Percentiles rank a stretch among this genome's conserved stretches.
These are phyloP conservation scores for Holothuria leucospilota DNA, from an alignment of 53 echinoderm and acorn worm genomes.

Conservation along the genomic window DNA sequence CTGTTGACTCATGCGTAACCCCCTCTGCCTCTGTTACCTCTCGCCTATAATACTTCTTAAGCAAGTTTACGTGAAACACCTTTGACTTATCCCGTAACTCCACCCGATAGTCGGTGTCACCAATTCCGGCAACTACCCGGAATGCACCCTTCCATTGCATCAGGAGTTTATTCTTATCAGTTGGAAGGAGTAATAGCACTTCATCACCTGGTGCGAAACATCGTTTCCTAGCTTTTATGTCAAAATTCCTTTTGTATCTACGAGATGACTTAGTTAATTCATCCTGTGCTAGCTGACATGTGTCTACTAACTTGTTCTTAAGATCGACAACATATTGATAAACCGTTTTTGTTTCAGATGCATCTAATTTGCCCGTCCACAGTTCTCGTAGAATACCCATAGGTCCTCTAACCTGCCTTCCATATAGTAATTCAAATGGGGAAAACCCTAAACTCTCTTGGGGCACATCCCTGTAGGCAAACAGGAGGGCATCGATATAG, in stretches of 20 bases:
- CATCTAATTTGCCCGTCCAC: background rate
- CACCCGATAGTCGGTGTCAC: slow-evolving; percentile 40
- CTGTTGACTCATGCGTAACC: no score
- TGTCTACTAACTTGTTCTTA: background rate
- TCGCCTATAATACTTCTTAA: slow-evolving; percentile 46
- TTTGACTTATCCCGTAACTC: slow-evolving; percentile 45
- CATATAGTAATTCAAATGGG: slow-evolving; percentile 44
- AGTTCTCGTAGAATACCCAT: background rate
- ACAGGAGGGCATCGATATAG: slow-evolving; percentile 34
- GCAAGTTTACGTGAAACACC: slow-evolving; percentile 58
- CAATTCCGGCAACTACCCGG: slow-evolving; percentile 35
- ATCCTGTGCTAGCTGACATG: slow-evolving; percentile 26
- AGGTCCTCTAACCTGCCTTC: slow-evolving; percentile 13
- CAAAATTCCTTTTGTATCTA: slow-evolving; percentile 37
- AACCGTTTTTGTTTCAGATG: slow-evolving; percentile 19
- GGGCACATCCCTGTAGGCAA: slow-evolving; percentile 17
- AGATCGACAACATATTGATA: slow-evolving; percentile 46
- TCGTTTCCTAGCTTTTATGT: slow-evolving; percentile 46
- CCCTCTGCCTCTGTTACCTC: background rate
- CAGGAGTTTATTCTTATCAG: slow-evolving; percentile 51
- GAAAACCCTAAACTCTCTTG: slow-evolving; percentile 39
- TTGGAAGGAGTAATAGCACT: slow-evolving; percentile 65
- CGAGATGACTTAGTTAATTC: background rate
- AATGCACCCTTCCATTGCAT: slow-evolving; percentile 74
- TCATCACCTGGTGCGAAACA: slow-evolving; percentile 58